Conservation (phyloP, 2,113 vertebrate species). For the Dunckerocampus dactyliophorus region DNA sequence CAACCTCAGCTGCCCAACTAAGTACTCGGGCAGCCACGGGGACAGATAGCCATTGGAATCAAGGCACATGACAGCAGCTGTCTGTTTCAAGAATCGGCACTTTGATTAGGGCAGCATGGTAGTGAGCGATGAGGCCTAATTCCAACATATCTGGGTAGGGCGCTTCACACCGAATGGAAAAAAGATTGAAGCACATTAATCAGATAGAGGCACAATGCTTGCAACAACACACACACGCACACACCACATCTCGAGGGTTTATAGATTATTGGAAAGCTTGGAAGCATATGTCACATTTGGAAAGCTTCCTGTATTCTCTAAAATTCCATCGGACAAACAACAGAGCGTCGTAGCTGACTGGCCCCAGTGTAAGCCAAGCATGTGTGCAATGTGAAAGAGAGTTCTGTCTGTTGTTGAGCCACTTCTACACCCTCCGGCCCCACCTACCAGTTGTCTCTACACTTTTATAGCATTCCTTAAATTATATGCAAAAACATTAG, state of each 20-base stretch:
- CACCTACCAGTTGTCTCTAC: conserved; percentile 12
- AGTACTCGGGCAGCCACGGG: conserved; percentile 52
- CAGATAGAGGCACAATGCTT: conserved; percentile 35
- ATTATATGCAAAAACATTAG: neutral
- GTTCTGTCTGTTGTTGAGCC: conserved; percentile 39
- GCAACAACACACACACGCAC: conserved; percentile 40
- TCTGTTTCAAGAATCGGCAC: conserved; percentile 79
- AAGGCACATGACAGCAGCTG: conserved; percentile 79
- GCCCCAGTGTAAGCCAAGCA: conserved; percentile 46
- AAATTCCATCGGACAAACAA: conserved; percentile 47
- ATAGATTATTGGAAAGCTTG: conserved; percentile 48
- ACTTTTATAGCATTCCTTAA: conserved; percentile 13
- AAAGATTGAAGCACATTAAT: conserved; percentile 48
- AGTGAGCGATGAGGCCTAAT: conserved; percentile 71
- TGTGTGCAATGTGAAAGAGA: conserved; percentile 56
- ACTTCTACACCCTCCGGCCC: neutral
- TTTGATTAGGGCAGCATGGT: conserved; percentile 73
- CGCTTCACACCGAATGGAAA: conserved; percentile 60
- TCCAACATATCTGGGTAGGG: conserved; percentile 75
- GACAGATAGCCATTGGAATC: conserved; percentile 71
- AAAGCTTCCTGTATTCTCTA: conserved; percentile 54
- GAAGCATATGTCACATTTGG: conserved; percentile 68
- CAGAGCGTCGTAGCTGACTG: conserved; percentile 30
- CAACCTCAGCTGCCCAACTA: conserved; percentile 64
- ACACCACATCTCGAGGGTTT: conserved; percentile 20